Base-by-base conservation (phyloP, 1,140 invertebrate genomes). In the Nephila pilipes region DNA sequence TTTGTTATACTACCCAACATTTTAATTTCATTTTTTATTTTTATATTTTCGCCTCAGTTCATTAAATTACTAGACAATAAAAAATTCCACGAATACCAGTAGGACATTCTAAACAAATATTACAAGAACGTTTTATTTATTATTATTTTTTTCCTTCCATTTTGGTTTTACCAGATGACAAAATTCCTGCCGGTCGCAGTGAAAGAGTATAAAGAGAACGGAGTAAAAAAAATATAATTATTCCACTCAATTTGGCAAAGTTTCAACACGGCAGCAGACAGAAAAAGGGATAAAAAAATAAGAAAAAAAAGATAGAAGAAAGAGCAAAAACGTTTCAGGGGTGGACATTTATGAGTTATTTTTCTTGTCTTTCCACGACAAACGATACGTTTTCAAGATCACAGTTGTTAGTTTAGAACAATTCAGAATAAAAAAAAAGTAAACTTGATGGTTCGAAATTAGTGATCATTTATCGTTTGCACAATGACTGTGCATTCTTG, bases 171-270 rank as follows among this genome's bases (percentile, higher is more conserved):
- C 32, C 87, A 88, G 87, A 88, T 88, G 87, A 88, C 87, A 88
- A 75, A 58, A 88, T 88, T 88, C 87, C 87, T 88, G 32, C 8
- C 63, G 87, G 87, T 88, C 46, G n/a, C 65, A 29, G 87, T 88
- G 87, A 88, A 88, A 88, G 22, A 54, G 60, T 75, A n/a, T 46
- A 69, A 65, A 69, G n/a, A 46, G 60, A 88, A 88, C 38, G 60
- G 25, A 36, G 32, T 75, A 75, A 75, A 88, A 81, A n/a, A 85
- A 88, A 88, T 88, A 88, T 88, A 88, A 88, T 88, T 88, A 88
- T 63, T 88, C 87, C 38, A 88, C 65, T 88, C 87, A 88, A 88
- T 88, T 88, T 88, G 87, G 87, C 87, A 88, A 65, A 18, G 46
- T 38, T 88, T 88, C 87, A 88, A 88, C 22, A 14, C 63, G 46